Percentiles rank a stretch among this genome's conserved stretches.
phyloP scores from a whole-genome alignment of 2,797 vertebrate species.

The Mareca strepera region DNA sequence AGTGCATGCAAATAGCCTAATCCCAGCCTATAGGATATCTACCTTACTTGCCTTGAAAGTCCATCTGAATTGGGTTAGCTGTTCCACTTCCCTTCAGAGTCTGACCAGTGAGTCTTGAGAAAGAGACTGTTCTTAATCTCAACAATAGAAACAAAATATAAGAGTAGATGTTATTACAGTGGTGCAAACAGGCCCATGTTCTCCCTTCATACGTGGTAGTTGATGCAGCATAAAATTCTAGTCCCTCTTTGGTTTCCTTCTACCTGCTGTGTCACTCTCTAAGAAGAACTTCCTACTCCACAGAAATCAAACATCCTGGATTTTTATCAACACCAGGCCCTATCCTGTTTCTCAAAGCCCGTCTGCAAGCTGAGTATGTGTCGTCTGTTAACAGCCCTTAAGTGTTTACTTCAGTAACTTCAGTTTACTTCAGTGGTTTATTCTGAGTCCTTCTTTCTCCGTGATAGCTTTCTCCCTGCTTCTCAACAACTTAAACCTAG shows the following conservation, averaged over 20 bases:
- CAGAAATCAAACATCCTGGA: not conserved
- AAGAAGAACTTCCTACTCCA: not conserved
- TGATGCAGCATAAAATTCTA: not conserved
- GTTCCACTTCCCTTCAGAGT: not conserved
- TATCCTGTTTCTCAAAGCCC: not conserved
- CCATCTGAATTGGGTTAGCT: not conserved
- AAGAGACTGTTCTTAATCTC: not conserved
- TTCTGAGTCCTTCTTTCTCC: not conserved
- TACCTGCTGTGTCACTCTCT: not conserved
- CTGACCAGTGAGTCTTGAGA: not conserved
- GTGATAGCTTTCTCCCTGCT: not conserved
- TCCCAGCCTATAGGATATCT: not conserved
- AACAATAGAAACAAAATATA: not conserved
- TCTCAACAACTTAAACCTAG: not conserved
- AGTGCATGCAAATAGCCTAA: not conserved
- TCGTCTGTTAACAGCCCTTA: not conserved
- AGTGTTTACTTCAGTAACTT: not conserved
- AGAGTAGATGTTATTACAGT: not conserved
- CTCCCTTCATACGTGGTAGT: not conserved
- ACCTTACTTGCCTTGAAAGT: not conserved
- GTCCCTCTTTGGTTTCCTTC: not conserved
- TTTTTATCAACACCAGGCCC: not conserved
- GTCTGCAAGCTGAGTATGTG: not conserved
- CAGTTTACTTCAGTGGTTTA: not conserved
- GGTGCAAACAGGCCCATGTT: not conserved